Percentiles rank a stretch among this genome's conserved stretches.
These are phyloP conservation scores for Aleiodes sp. DNA, from an alignment of 1,140 invertebrate species.

Conservation along the genomic window DNA sequence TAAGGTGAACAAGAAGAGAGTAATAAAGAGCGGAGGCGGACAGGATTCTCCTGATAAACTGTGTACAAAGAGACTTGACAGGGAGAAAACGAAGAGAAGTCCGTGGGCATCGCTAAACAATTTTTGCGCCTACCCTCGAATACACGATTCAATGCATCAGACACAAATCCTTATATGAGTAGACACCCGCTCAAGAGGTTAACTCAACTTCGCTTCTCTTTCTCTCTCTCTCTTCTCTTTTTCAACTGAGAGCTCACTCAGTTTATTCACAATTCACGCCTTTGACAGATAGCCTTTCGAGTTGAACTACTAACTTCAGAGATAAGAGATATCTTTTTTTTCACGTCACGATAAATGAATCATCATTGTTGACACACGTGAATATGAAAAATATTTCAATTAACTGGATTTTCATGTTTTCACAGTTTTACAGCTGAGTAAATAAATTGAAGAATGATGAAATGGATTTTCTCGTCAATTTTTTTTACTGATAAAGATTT, in stretches of 20 bases:
- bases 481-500: too few species aligned
- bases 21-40: slow-evolving; percentile 49
- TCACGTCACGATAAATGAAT: not conserved
- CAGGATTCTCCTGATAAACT: slow-evolving; percentile 39
- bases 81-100: slow-evolving; percentile 23
- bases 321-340: slow-evolving; percentile 3
- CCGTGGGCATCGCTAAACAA: slow-evolving; percentile 30
- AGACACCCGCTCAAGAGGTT: slow-evolving; percentile 50
- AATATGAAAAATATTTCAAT: not conserved
- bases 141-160: not conserved
- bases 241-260: too few species aligned
- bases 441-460: too few species aligned
- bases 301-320: not conserved
- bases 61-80: too few species aligned
- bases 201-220: too few species aligned
- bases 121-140: slow-evolving; percentile 21
- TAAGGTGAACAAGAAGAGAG: too few species aligned
- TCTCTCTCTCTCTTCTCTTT: too few species aligned
- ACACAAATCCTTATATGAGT: slow-evolving; percentile 46
- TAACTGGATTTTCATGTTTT: not conserved
- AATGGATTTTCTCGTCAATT: too few species aligned
- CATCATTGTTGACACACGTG: not conserved
- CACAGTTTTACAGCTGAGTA: not conserved
- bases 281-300: not conserved
- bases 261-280: too few species aligned